Evolutionary conservation across 2,113 vertebrate genomes (phyloP).

Genomic region (Indri indri): DNA sequence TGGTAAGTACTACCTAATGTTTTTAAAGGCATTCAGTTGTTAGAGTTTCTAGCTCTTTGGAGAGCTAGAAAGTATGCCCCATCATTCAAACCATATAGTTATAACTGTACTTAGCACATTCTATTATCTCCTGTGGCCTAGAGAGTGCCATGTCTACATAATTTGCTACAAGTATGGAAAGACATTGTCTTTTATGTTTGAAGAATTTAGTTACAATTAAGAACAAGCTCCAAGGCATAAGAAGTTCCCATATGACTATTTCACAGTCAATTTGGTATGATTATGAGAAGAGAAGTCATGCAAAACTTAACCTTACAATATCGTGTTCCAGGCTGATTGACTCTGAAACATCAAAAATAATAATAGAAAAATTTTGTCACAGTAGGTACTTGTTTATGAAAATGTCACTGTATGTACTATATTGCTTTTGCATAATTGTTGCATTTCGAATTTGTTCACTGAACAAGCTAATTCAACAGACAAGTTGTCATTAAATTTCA

Average conservation of each 20-base stretch:
- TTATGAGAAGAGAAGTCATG: constrained; percentile 46
- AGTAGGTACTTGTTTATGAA: constrained; percentile 64
- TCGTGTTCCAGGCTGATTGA: constrained; percentile 48
- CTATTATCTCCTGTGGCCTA: background rate
- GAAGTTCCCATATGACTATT: background rate
- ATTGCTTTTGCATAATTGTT: constrained; percentile 66
- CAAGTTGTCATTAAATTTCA: constrained; percentile 73
- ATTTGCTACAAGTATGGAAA: background rate
- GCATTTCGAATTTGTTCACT: constrained; percentile 69
- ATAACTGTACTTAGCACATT: background rate
- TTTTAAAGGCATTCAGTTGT: background rate
- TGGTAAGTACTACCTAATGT: too few relatives aligned
- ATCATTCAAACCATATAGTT: background rate
- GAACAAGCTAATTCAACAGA: constrained; percentile 70
- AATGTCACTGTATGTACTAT: constrained; percentile 57
- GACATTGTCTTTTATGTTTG: background rate
- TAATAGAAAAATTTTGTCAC: constrained; percentile 65
- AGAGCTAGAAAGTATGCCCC: background rate
- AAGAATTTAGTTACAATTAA: constrained; percentile 39
- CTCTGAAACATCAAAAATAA: constrained; percentile 61
- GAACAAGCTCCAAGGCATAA: background rate
- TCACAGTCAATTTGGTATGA: background rate
- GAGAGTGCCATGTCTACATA: background rate
- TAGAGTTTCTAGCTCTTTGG: background rate
- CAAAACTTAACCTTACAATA: constrained; percentile 54